Base-by-base conservation (phyloP, 1,140 invertebrate species). In the Galleria mellonella region DNA sequence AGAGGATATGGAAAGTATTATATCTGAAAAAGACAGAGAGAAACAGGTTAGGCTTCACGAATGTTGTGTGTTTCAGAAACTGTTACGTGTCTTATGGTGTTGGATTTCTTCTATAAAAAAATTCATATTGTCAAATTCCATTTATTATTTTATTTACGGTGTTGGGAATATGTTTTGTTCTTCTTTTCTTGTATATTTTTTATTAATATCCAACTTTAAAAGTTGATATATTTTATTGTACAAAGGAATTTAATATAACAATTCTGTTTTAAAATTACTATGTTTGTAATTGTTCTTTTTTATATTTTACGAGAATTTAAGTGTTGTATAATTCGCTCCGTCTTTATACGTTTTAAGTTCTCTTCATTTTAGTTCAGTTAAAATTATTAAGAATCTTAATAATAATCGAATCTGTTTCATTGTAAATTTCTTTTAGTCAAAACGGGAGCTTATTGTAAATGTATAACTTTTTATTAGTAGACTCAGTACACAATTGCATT, bases 41-140 rank as follows among this genome's bases (percentile, higher is more conserved):
- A 51, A 55, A 40, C 67, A 82, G 75, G 75, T 74, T 66, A 75
- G 75, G 56, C 50, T 63, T 39, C 11, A 31, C 28, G 10, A 42
- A 42, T 42, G 27, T 42, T 44, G 33, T 31, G 32, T 27, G 43
- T 45, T 17, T 23, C 2, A 23, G 12, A 35, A 37, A 4, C 0
- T 37, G 35, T 37, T n/a, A 31, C 32, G 15, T 15, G 14, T 37
- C 2, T 44, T 29, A 73, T 87, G 84, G 66, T 69, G 48, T 55
- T 79, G 58, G 72, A 76, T 23, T n/a, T n/a, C 6, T 23, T 23
- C 17, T 23, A 11, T 10, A 11, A 7, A 8, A 35, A 8, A 12
- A 1, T 35, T 35, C 6, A 4, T 12, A 35, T 13, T 35, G n/a
- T 35, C 13, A 35, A n/a, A 13, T 12, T 8, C 8, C 10, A 13